phyloP scores from a whole-genome alignment of 2,888 invertebrate genomes.

The Noctua pronuba region DNA sequence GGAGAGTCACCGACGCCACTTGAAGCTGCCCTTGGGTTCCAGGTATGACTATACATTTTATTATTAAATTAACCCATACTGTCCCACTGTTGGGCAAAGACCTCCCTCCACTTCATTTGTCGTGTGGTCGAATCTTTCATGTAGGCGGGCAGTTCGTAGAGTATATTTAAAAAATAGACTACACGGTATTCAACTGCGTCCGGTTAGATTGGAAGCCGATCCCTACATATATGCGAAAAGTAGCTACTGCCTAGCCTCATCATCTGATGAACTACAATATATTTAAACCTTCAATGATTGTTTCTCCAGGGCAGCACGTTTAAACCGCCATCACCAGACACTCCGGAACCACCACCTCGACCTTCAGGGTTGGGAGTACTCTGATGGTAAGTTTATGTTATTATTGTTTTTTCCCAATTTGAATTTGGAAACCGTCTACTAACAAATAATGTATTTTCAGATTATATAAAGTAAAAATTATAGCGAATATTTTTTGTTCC shows the following conservation, averaged over 20 bases:
- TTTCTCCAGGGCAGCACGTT: constrained; percentile 92
- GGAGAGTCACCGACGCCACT: constrained; percentile 84
- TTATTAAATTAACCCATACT: background rate
- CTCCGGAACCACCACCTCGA: constrained; percentile 87
- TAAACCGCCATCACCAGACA: constrained; percentile 92
- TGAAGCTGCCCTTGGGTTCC: constrained; percentile 87
- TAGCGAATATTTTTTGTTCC: constrained; percentile 13
- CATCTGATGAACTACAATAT: background rate
- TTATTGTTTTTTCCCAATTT: background rate
- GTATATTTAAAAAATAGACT: background rate
- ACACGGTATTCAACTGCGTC: background rate
- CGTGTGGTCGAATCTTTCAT: background rate
- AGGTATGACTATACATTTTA: constrained; percentile 71
- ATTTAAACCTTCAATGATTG: background rate
- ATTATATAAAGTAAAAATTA: no score
- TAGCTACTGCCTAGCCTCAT: background rate
- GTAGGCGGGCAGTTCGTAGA: background rate
- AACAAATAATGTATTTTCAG: background rate
- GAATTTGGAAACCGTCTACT: background rate
- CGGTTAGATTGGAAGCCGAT: background rate
- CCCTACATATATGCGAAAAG: background rate
- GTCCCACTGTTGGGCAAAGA: background rate
- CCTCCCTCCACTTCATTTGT: background rate
- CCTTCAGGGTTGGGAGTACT: constrained; percentile 82
- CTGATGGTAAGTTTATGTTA: constrained; percentile 72